Conservation (phyloP, 2,113 vertebrate species). For the Sebastes schlegelii region DNA sequence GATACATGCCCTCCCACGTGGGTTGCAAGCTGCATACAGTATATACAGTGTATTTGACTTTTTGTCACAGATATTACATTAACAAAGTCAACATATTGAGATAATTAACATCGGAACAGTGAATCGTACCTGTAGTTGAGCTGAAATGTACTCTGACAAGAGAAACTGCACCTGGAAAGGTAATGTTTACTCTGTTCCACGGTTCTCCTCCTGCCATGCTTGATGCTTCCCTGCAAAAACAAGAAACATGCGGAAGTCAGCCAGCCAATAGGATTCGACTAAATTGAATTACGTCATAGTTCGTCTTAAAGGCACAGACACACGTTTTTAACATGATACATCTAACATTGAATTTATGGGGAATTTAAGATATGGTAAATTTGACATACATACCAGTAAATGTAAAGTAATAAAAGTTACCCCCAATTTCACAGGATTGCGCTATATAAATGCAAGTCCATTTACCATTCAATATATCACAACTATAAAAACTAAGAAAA, state of each 20-base stretch:
- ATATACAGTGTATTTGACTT: too few relatives aligned
- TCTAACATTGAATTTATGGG: too few relatives aligned
- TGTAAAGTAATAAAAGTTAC: too few relatives aligned
- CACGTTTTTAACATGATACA: too few relatives aligned
- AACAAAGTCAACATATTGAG: fast-evolving
- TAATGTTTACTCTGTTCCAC: constrained; percentile 71
- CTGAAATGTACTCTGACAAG: constrained; percentile 38
- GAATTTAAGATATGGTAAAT: too few relatives aligned
- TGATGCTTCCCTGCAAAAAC: too few relatives aligned
- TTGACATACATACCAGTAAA: too few relatives aligned
- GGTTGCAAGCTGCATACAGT: too few relatives aligned
- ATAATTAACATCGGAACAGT: fast-evolving
- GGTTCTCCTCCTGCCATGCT: constrained; percentile 54
- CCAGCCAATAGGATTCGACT: constrained; percentile 43
- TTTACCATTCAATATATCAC: too few relatives aligned
- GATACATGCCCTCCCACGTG: constrained; percentile 35
- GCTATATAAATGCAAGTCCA: too few relatives aligned
- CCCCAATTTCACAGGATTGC: too few relatives aligned
- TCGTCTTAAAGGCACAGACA: constrained; percentile 44
- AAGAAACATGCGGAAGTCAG: constrained; percentile 37
- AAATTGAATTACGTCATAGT: constrained; percentile 35
- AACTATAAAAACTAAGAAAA: too few relatives aligned
- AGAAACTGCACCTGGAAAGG: constrained; percentile 57
- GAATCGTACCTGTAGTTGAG: constrained; percentile 46
- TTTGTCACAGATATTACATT: not conserved